A percentile compares a stretch with the other conserved stretches of the same genome.
These are phyloP conservation scores for Seison nebaliae DNA, from an alignment of 1,140 invertebrate genomes.

Conservation along the genomic window DNA sequence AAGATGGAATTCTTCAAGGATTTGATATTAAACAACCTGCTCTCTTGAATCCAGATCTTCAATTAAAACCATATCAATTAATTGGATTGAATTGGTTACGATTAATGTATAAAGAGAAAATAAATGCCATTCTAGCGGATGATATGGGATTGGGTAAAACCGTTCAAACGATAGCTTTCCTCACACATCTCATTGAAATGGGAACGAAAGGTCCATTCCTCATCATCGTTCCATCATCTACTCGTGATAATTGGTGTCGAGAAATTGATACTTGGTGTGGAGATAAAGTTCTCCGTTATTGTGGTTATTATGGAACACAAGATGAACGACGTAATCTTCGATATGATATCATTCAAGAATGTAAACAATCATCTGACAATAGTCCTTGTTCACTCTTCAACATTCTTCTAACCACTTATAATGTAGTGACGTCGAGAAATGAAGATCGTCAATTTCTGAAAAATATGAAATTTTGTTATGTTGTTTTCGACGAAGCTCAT, in stretches of 20 bases:
- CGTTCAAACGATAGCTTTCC: constrained; percentile 85
- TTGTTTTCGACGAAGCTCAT: constrained; percentile 83
- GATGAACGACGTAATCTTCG: constrained; percentile 51
- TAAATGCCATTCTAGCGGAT: constrained; percentile 89
- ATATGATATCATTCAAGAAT: constrained; percentile 41
- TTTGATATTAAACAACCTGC: too few species aligned
- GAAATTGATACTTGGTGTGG: constrained; percentile 98
- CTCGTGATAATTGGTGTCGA: constrained; percentile 97
- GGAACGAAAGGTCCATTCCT: constrained; percentile 91
- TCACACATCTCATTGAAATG: constrained; percentile 70
- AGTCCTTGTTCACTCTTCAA: too few species aligned
- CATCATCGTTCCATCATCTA: constrained; percentile 78
- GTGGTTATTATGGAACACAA: constrained; percentile 55
- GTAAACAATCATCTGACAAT: constrained; percentile 31
- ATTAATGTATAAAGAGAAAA: constrained; percentile 90
- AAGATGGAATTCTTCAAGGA: too few species aligned
- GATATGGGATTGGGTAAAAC: constrained; percentile 65
- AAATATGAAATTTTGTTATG: constrained; percentile 57
- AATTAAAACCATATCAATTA: constrained; percentile 52
- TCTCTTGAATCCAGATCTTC: too few species aligned
- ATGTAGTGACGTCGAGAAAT: constrained; percentile 45
- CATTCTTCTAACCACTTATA: constrained; percentile 34
- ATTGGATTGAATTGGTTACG: constrained; percentile 89
- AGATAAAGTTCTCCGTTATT: constrained; percentile 54
- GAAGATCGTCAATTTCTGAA: constrained; percentile 72